Evolutionary conservation across 2,797 vertebrate genomes (phyloP), one percentile per base, ranked within the genome.

Genomic region (Perdix hodgsoniae): DNA sequence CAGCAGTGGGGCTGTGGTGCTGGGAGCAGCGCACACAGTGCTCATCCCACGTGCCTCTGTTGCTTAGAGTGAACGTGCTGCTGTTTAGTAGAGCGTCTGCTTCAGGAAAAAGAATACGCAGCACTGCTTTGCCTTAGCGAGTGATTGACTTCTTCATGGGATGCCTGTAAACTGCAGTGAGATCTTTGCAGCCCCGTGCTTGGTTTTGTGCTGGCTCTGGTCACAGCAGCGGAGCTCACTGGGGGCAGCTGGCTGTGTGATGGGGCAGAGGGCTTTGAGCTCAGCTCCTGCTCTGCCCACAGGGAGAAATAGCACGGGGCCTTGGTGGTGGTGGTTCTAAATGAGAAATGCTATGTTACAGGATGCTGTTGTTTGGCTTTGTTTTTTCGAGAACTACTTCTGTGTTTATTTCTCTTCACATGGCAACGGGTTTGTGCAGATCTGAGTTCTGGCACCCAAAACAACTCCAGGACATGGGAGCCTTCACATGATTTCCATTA

Each of bases 401-500:
- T n/a, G 35, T 40, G 50, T 85, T 61, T 57, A 19, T 47, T 40
- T 77, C 69, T 49, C 49, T 59, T 63, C 67, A 29, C 42, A 40
- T 59, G 44, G 85, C 60, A 33, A 64, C 39, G 69, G 56, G 27
- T 73, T 73, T 85, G 47, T 60, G 54, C 90, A 96, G 79, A 80
- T 85, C 52, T 82, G 74, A 83, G 50, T 94, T 95, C 57, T 88
- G 87, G 86, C 79, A 93, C 78, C 85, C 91, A 93, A 63, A 50
- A 26, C 42, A 88, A 72, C 67, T 27, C 59, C 89, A 45, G 74
- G 90, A 96, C 72, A 47, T 75, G 76, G 69, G 92, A 76, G 88
- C 73, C 92, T 91, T 83, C 49, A 92, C 73, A 95, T 91, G 94
- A 95, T 95, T 93, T 96, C 96, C 91, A 96, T 96, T 96, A 74